Conservation (phyloP, 2,113 vertebrate species). For the Cichladusa arquata region DNA sequence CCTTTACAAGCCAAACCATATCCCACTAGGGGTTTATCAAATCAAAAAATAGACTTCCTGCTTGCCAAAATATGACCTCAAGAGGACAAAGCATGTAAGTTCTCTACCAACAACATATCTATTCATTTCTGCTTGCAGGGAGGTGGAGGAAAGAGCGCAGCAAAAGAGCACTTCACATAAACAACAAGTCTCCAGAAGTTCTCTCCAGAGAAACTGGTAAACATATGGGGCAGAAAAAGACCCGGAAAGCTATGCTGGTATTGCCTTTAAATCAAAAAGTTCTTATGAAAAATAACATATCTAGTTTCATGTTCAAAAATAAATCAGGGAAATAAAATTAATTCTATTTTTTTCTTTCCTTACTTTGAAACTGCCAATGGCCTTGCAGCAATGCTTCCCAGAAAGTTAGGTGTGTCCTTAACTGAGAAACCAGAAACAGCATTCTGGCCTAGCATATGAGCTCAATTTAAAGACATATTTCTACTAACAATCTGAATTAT, state of each 20-base stretch:
- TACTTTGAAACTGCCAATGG: neutral
- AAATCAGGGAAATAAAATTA: neutral
- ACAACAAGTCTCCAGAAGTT: neutral
- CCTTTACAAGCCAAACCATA: slow-evolving; percentile 38
- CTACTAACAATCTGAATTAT: neutral
- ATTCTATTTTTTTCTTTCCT: neutral
- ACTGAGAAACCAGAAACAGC: neutral
- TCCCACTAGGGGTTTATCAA: slow-evolving; percentile 29
- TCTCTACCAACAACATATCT: slow-evolving; percentile 31
- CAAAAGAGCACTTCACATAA: slow-evolving; percentile 15
- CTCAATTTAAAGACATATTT: neutral
- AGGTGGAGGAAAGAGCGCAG: neutral
- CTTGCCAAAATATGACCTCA: slow-evolving; percentile 38
- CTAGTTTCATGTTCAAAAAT: neutral
- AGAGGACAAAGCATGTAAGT: slow-evolving; percentile 27
- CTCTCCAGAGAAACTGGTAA: slow-evolving; percentile 5
- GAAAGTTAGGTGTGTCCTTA: neutral
- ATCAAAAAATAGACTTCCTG: slow-evolving; percentile 15
- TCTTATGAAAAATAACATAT: neutral
- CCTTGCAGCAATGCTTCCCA: neutral
- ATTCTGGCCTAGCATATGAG: neutral
- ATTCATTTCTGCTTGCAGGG: slow-evolving; percentile 5
- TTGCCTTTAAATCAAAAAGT: neutral
- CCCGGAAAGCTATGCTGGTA: neutral
- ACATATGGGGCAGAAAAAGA: neutral